phyloP scores from a whole-genome alignment of 2,888 invertebrate genomes.

The Alloplasta piceator region DNA sequence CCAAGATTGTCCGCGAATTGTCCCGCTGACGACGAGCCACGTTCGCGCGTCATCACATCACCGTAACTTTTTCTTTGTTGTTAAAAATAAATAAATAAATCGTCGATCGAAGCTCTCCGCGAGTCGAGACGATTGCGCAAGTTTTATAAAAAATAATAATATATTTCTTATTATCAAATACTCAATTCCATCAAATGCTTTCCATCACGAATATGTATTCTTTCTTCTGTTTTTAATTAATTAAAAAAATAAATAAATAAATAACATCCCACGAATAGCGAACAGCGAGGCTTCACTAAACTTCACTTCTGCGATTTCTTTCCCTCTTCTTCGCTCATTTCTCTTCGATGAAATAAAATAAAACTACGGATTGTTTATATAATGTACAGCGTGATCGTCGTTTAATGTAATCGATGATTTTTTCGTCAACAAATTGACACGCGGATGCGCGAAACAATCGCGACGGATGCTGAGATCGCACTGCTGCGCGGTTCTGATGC shows the following conservation, averaged over 20 bases:
- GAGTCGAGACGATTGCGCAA: slow-evolving; percentile 21
- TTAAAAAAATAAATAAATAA: no score
- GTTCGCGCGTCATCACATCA: slow-evolving; percentile 33
- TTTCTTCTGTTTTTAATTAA: no score
- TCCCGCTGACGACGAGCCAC: slow-evolving; percentile 24
- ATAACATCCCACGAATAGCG: no score
- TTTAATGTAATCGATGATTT: no score
- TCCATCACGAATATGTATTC: no score
- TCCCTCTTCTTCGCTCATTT: slow-evolving; percentile 19
- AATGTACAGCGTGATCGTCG: no score
- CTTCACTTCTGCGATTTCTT: not conserved
- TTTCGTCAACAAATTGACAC: slow-evolving; percentile 64
- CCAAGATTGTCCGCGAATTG: not conserved
- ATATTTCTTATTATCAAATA: not conserved
- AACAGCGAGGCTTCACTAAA: no score
- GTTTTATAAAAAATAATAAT: not conserved
- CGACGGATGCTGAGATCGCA: slow-evolving; percentile 81
- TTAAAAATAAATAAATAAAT: not conserved
- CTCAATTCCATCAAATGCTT: not conserved
- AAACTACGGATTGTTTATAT: no score
- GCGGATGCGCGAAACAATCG: slow-evolving; percentile 77
- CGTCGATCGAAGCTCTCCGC: slow-evolving; percentile 40
- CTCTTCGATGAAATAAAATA: not conserved
- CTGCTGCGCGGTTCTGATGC: slow-evolving; percentile 80
- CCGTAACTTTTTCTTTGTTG: slow-evolving; percentile 25